Conservation (phyloP, 2,113 vertebrate genomes). For the Cryptotis parvus region DNA sequence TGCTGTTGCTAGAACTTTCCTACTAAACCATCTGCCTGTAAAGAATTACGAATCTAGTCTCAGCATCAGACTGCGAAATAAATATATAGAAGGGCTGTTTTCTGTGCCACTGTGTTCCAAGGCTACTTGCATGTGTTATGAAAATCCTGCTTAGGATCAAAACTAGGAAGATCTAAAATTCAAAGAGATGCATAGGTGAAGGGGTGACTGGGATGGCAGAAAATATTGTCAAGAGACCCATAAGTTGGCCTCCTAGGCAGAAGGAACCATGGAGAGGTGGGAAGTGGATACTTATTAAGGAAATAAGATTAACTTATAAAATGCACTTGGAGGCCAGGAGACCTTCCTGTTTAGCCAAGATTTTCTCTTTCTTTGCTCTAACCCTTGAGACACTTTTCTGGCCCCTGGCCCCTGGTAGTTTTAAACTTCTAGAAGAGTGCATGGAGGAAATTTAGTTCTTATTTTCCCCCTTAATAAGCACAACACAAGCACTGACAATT, state of each 20-base stretch:
- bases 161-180: not conserved
- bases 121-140: not conserved
- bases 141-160: not conserved
- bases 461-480: not conserved
- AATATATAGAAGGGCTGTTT: not conserved
- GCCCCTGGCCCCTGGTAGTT: too few relatives aligned
- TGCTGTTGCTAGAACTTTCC: not conserved
- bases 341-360: too few relatives aligned
- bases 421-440: too few relatives aligned
- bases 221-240: too few relatives aligned
- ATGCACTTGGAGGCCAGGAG: not conserved
- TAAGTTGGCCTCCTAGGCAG: too few relatives aligned
- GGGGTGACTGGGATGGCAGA: too few relatives aligned
- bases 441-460: not conserved
- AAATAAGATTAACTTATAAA: not conserved
- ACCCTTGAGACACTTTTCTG: too few relatives aligned
- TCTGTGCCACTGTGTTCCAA: not conserved
- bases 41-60: not conserved
- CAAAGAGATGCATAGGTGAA: too few relatives aligned
- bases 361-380: too few relatives aligned
- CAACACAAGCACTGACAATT: not conserved
- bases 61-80: not conserved
- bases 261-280: not conserved
- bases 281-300: not conserved
- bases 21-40: not conserved